Evolutionary conservation across 2,797 vertebrate species (phyloP).

Genomic region (Chanos chanos): DNA sequence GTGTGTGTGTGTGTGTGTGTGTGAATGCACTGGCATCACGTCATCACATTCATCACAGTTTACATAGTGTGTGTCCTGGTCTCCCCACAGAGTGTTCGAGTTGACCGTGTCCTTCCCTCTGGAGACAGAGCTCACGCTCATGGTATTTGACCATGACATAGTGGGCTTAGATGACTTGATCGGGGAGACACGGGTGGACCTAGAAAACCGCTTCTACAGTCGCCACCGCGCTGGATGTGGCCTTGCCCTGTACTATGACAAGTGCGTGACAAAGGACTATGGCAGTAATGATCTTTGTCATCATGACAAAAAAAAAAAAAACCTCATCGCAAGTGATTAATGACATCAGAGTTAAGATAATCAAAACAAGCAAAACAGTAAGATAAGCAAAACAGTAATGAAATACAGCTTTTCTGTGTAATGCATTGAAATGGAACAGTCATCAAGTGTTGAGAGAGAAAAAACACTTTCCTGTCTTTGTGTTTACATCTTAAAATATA

Average conservation of each 20-base stretch:
- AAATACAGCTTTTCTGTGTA: no score
- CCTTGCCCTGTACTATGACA: slow-evolving; percentile 80
- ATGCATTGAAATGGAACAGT: no score
- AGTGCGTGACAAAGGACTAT: slow-evolving; percentile 64
- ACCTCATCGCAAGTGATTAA: no score
- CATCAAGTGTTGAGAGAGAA: no score
- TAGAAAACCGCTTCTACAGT: slow-evolving; percentile 95
- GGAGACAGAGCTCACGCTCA: slow-evolving; percentile 82
- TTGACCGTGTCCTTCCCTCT: slow-evolving; percentile 84
- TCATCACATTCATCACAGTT: not conserved
- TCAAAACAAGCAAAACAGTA: no score
- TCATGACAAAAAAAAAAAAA: no score
- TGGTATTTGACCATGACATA: slow-evolving; percentile 84
- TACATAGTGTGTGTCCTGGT: not conserved
- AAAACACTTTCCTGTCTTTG: no score
- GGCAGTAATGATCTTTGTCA: not conserved
- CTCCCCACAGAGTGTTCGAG: slow-evolving; percentile 80
- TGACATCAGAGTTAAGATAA: no score
- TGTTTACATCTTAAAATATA: no score
- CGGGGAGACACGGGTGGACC: slow-evolving; percentile 84
- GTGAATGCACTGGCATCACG: no score
- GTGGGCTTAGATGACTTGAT: slow-evolving; percentile 87
- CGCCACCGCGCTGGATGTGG: slow-evolving; percentile 86
- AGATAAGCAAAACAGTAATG: no score
- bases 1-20: not conserved